Evolutionary conservation across 1,140 invertebrate species (phyloP), one percentile per base, ranked within the genome.

Genomic region (Papilio dardanus): DNA sequence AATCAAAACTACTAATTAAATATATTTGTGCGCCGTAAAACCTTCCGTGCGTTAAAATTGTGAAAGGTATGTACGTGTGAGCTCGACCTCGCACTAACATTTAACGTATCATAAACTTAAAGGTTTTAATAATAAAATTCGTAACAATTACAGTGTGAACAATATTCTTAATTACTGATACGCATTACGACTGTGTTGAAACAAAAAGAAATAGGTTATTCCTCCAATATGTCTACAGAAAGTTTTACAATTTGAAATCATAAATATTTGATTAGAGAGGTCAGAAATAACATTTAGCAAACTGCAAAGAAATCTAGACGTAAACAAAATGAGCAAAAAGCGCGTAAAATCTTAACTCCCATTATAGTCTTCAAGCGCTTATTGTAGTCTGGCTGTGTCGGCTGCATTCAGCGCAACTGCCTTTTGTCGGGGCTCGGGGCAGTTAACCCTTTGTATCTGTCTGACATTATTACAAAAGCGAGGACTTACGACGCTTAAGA

Each of bases 1-100:
- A 37, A 69, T 42, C 67, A 40, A 35, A 37, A 40, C 35, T n/a
- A 19, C 67, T 40, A 69, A 40, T 69, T 68, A 68, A 68, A 31
- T 7, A 37, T 35, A 68, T 68, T 68, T 69, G n/a, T 21, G 19
- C 12, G 33, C 67, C 7, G n/a, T 28, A 35, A 66, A 66, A 66
- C 65, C 16, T 66, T 16, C 65, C 30, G 21, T 24, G 67, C 67
- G 67, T 69, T 69, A 37, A 69, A 69, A 69, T 69, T 69, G 67
- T 69, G 67, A 42, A 69, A 69, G 67, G 33, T 31, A 16, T n/a
- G 62, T 33, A 30, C 28, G 30, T n/a, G 65, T 33, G 30, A 19
- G n/a, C 24, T 62, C 24, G 54, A 62, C 54, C 54, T 62, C 54
- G 54, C 19, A 28, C 54, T 62, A 62, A 62, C 54, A 62, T 62